Base-by-base conservation (phyloP, 1,140 invertebrate genomes). In the Caenorhabditis briggsae region DNA sequence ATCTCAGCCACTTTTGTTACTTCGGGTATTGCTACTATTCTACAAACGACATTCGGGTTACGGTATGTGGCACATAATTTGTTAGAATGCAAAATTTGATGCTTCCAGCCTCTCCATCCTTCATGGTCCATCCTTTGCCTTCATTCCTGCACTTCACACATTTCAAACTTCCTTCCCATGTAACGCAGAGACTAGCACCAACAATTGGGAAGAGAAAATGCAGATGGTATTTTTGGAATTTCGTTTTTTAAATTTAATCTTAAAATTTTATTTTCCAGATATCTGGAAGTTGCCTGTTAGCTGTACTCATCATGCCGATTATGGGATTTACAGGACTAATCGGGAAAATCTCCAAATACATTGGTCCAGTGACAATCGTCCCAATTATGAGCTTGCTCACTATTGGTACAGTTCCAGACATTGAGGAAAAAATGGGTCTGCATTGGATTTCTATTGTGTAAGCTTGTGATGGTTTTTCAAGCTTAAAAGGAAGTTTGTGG, bases 311-410 rank as follows among this genome's bases (percentile, higher is more conserved):
- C 41, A 91, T 90, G 64, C 87, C 92, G 48, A 59, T 92, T 59
- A 86, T 92, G 14, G 91, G 90, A 2, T 83, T 83, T 6, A 91
- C 90, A 48, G 92, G 92, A 14, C 58, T 92, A 16, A 89, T 93
- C 25, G 93, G 93, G 3, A 82, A 92, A 18, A 82, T 93, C 2
- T 89, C 93, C 2, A 90, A 91, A 58, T 91, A 87, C 55, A 90
- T 91, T 48, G 90, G 91, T 8, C 91, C 91, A 41, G 86, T 91
- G 14, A 91, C 91, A 55, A 90, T 92, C 11, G 87, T 88, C 20
- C 89, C 91, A 7, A 64, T 91, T 43, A 89, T 91, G 59, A 87
- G 91, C 23, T 82, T 92, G 14, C 58, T 91, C 33, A 89, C 90
- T 78, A 86, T 90, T 33, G 90, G 90, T 33, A 85, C 90, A 23